Percentiles rank a stretch among this genome's conserved stretches.
phyloP scores from a whole-genome alignment of 2,888 invertebrate genomes.

The Drosophila mayaguana region DNA sequence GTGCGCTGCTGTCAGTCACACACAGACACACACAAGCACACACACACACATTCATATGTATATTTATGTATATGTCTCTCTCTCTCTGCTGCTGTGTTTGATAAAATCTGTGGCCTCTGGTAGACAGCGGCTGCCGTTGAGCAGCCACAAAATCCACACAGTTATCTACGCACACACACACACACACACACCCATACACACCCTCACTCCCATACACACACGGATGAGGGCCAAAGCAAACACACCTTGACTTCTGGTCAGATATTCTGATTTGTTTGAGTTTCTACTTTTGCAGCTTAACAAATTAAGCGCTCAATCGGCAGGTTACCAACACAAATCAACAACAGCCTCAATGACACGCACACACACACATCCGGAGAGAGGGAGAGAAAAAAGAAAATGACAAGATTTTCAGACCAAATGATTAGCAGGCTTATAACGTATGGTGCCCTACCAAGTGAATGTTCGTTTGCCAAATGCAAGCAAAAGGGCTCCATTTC shows the following conservation, averaged over 20 bases:
- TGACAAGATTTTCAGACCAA: conserved; percentile 19
- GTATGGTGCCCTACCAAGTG: neutral
- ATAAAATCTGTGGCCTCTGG: conserved; percentile 68
- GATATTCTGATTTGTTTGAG: conserved; percentile 81
- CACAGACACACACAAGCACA: conserved; percentile 22
- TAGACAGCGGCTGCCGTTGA: conserved; percentile 66
- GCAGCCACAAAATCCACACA: conserved; percentile 71
- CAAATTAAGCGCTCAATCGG: conserved; percentile 83
- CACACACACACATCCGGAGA: neutral
- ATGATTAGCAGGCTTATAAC: conserved; percentile 38
- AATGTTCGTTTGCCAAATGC: conserved; percentile 19
- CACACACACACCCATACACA: conserved; percentile 22
- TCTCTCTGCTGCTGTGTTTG: conserved; percentile 48
- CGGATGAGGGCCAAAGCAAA: conserved; percentile 54
- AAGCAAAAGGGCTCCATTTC: conserved; percentile 4
- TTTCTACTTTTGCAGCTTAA: conserved; percentile 82
- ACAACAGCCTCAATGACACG: conserved; percentile 18
- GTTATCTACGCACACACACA: conserved; percentile 26
- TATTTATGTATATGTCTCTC: conserved; percentile 55
- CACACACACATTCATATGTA: neutral
- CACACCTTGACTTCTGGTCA: conserved; percentile 80
- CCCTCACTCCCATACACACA: conserved; percentile 4
- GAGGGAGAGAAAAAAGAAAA: neutral
- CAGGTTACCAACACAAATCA: conserved; percentile 52
- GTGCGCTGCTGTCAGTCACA: conserved; percentile 67